Evolutionary conservation across 2,113 vertebrate species (phyloP), one percentile per base, ranked within the genome.

Genomic region (Hippocampus abdominalis): DNA sequence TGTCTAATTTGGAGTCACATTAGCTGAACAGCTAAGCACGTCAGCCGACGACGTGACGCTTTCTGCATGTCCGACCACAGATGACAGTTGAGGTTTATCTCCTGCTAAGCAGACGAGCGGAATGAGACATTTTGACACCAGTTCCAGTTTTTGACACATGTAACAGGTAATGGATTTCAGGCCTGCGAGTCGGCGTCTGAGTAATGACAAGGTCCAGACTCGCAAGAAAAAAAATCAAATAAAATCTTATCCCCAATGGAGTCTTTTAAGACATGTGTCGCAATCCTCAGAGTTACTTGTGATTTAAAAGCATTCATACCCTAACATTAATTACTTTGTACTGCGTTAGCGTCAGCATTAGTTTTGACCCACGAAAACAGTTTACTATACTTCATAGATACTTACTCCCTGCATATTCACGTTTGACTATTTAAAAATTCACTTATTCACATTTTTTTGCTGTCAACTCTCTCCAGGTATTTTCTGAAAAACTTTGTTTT

Each of bases 151-250:
- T 61, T 32, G 32, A 61, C 29, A 16, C 9, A 23, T 54, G 51
- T 54, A 61, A 63, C 61, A 63, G 61, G 61, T 63, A 40, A 42
- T 63, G 61, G 36, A 42, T 63, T 64, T 64, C 4, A 44, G n/a
- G 39, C 39, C 39, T 15, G 27, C 7, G 57, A 60, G 57, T 60
- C 57, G 6, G 29, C 27, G 7, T 16, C 57, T 32, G n/a, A 36
- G 16, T 60, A 16, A 49, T 49, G 54, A 57, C 54, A 27, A 57
- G 12, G 54, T 57, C 54, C 54, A 57, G 23, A 16, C 54, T 12
- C 5, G 12, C 54, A 27, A 11, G n/a, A 57, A 57, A 49, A 57
- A 49, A 49, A 49, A 49, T 18, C 0, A 49, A 21, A 49, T 20
- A 18, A 49, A 7, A 3, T 49, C 48, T 4, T n/a, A 3, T 27